phyloP scores from a whole-genome alignment of 2,888 invertebrate genomes.

The Aphidoletes aphidimyza region DNA sequence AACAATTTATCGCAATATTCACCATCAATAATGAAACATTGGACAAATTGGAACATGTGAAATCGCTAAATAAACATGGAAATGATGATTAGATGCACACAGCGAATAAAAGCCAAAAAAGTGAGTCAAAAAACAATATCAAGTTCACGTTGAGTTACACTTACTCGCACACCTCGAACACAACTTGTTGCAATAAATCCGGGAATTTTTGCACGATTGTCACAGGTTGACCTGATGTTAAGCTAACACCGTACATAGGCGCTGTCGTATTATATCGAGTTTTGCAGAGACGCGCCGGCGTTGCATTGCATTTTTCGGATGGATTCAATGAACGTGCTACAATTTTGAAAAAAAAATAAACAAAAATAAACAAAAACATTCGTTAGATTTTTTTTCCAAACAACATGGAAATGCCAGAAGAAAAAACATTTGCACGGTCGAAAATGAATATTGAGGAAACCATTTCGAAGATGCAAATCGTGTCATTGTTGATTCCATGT shows the following conservation, averaged over 20 bases:
- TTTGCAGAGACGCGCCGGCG: constrained; percentile 82
- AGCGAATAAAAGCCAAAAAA: background rate
- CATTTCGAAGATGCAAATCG: background rate
- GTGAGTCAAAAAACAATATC: background rate
- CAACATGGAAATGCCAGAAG: background rate
- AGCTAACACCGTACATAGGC: constrained; percentile 93
- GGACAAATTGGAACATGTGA: background rate
- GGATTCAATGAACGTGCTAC: constrained; percentile 65
- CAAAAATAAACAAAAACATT: background rate
- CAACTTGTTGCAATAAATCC: constrained; percentile 89
- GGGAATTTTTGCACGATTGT: constrained; percentile 95
- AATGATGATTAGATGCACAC: too few species aligned
- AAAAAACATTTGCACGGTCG: background rate
- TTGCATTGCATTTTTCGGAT: constrained; percentile 69
- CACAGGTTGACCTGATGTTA: constrained; percentile 91
- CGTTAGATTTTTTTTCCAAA: background rate
- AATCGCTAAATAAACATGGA: background rate
- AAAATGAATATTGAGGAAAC: too few species aligned
- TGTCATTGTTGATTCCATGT: background rate
- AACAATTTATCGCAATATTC: background rate
- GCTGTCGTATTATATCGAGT: constrained; percentile 93
- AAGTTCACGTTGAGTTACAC: too few species aligned
- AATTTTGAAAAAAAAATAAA: constrained; percentile 58
- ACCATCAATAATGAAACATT: background rate
- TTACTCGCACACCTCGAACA: constrained; percentile 93